phyloP scores from a whole-genome alignment of 2,888 invertebrate genomes.

The Bombylius discolor region DNA sequence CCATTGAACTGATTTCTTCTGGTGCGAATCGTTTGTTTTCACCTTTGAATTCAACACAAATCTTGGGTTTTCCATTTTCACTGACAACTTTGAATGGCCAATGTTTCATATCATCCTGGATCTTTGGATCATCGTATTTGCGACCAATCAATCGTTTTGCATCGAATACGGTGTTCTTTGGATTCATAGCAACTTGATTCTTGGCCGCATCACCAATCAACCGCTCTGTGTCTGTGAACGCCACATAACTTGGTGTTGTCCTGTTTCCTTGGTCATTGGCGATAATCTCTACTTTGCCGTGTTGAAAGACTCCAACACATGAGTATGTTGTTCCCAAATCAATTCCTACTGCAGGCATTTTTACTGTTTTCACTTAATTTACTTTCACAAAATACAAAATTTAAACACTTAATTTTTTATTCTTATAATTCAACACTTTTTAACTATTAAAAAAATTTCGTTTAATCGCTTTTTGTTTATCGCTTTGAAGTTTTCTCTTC shows the following conservation, averaged over 20 bases:
- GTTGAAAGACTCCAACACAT: constrained; percentile 62
- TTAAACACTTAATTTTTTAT: neutral
- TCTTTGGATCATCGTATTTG: constrained; percentile 72
- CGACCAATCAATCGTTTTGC: constrained; percentile 92
- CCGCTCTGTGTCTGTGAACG: constrained; percentile 76
- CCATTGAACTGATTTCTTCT: constrained; percentile 88
- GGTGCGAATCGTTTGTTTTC: constrained; percentile 82
- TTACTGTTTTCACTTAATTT: constrained; percentile 20
- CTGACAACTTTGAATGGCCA: constrained; percentile 87
- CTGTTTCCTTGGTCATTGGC: constrained; percentile 75
- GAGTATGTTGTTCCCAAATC: constrained; percentile 77
- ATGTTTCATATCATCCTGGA: constrained; percentile 88
- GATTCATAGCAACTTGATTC: constrained; percentile 81
- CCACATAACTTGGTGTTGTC: constrained; percentile 64
- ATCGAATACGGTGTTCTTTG: constrained; percentile 85
- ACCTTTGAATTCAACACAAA: constrained; percentile 75
- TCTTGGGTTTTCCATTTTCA: constrained; percentile 69
- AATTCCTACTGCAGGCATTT: constrained; percentile 55
- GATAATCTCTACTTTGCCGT: constrained; percentile 72
- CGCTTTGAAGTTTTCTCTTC: neutral
- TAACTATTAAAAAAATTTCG: neutral
- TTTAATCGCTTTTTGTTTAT: neutral
- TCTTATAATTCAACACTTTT: too few relatives aligned
- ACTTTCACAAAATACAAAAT: constrained; percentile 21
- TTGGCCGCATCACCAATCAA: constrained; percentile 77